These are phyloP conservation scores for Perccottus glenii DNA, from an alignment of 2,113 vertebrate species.

Conservation along the genomic window DNA sequence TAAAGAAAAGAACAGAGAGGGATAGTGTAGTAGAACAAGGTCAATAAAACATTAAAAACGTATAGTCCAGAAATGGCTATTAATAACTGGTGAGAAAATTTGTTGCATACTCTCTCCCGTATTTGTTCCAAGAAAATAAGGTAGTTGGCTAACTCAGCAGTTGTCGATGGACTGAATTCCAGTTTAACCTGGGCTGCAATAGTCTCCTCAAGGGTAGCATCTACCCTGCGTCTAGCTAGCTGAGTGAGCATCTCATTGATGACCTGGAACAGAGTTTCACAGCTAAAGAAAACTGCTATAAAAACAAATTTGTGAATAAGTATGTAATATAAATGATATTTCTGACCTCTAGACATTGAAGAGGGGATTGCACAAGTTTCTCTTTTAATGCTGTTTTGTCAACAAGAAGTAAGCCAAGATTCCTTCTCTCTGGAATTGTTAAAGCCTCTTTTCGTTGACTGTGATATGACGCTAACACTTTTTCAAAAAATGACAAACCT, in stretches of 20 bases:
- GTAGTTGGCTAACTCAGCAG: conserved; percentile 80
- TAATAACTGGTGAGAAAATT: not conserved
- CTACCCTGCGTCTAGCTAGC: conserved; percentile 82
- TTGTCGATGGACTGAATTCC: conserved; percentile 74
- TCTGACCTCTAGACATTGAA: conserved; percentile 83
- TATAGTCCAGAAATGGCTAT: not conserved
- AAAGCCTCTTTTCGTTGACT: conserved; percentile 77
- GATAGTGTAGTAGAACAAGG: not conserved
- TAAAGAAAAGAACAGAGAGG: conserved; percentile 39
- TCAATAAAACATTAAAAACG: not conserved
- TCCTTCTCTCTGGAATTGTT: conserved; percentile 74
- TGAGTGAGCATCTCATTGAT: conserved; percentile 80
- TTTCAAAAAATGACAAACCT: conserved; percentile 83
- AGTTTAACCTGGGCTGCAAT: conserved; percentile 84
- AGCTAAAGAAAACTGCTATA: too few relatives aligned
- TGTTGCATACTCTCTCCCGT: conserved; percentile 80
- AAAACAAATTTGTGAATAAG: not conserved
- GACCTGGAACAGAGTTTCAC: conserved; percentile 68
- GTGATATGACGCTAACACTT: conserved; percentile 82
- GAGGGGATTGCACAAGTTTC: conserved; percentile 81
- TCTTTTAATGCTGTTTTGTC: conserved; percentile 82
- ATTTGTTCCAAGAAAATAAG: conserved; percentile 86
- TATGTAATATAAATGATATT: not conserved
- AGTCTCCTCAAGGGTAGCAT: conserved; percentile 79
- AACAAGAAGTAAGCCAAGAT: conserved; percentile 84